phyloP scores from a whole-genome alignment of 2,113 vertebrate genomes.

The Nipponia nippon region DNA sequence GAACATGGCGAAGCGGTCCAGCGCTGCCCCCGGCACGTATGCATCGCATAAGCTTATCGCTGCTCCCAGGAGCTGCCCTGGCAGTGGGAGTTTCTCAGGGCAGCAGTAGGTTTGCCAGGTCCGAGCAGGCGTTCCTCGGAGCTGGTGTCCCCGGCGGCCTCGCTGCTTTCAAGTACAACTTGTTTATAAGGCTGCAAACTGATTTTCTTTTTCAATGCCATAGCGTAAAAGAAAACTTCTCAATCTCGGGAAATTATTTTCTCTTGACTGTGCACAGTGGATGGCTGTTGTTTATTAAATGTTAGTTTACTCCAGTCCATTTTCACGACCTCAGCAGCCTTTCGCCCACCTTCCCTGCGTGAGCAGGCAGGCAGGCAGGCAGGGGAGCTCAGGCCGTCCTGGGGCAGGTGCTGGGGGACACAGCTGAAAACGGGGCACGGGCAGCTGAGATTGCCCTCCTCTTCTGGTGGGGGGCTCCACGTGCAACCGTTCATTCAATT shows the following conservation, averaged over 20 bases:
- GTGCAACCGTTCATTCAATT: fast-evolving
- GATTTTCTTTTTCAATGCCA: neutral
- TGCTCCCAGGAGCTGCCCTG: neutral
- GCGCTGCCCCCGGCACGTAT: neutral
- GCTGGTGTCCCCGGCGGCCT: neutral
- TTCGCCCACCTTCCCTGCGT: neutral
- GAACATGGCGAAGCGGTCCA: neutral
- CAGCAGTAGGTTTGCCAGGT: neutral
- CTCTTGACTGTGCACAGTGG: no score
- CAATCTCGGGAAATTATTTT: neutral
- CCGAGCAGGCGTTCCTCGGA: neutral
- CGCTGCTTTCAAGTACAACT: neutral
- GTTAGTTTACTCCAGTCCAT: neutral
- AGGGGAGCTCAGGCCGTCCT: neutral
- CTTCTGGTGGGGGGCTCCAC: neutral
- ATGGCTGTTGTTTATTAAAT: neutral
- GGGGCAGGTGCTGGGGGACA: neutral
- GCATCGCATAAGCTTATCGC: neutral
- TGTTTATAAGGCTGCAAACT: neutral
- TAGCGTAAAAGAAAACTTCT: neutral
- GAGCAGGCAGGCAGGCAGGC: no score
- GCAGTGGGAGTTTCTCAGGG: neutral
- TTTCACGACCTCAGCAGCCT: neutral
- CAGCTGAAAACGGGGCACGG: neutral
- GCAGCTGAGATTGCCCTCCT: neutral